Evolutionary conservation across 2,888 invertebrate species (phyloP).

Genomic region (Cinara cedri): DNA sequence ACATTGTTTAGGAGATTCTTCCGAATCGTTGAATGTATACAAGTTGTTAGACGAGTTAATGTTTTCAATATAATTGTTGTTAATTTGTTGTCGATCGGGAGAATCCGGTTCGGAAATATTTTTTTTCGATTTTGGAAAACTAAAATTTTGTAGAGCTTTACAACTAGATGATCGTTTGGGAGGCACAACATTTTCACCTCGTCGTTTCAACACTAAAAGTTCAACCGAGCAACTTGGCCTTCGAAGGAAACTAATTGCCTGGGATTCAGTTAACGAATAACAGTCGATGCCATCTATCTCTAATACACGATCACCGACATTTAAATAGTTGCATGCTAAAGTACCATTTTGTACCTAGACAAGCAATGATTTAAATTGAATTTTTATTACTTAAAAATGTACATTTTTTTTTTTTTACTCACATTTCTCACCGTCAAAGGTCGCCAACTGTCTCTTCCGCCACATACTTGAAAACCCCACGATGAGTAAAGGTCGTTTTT

Average conservation of each 20-base stretch:
- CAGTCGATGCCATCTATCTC: slow-evolving; percentile 60
- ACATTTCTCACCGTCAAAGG: slow-evolving; percentile 59
- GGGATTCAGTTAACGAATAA: slow-evolving; percentile 58
- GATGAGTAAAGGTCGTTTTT: slow-evolving; percentile 59
- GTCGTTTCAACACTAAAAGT: slow-evolving; percentile 59
- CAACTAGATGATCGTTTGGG: slow-evolving; percentile 53
- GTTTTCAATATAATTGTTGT: background rate
- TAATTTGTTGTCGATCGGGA: background rate
- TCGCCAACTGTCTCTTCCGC: slow-evolving; percentile 58
- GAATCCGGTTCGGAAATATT: slow-evolving; percentile 15
- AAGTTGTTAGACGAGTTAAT: background rate
- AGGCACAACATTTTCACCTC: slow-evolving; percentile 48
- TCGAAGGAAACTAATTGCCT: slow-evolving; percentile 58
- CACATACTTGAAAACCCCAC: slow-evolving; percentile 60
- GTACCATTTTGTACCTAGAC: slow-evolving; percentile 59
- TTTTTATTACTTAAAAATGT: background rate
- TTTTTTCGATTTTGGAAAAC: slow-evolving; percentile 16
- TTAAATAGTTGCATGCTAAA: slow-evolving; percentile 59
- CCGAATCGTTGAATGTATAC: background rate
- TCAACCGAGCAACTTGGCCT: slow-evolving; percentile 59
- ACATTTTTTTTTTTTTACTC: slow-evolving; percentile 27
- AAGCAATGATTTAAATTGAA: background rate
- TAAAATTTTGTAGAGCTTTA: slow-evolving; percentile 40
- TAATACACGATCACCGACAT: slow-evolving; percentile 60
- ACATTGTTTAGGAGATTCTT: background rate